Conservation (phyloP, 2,888 invertebrate genomes). For the Stratiomys singularior region DNA sequence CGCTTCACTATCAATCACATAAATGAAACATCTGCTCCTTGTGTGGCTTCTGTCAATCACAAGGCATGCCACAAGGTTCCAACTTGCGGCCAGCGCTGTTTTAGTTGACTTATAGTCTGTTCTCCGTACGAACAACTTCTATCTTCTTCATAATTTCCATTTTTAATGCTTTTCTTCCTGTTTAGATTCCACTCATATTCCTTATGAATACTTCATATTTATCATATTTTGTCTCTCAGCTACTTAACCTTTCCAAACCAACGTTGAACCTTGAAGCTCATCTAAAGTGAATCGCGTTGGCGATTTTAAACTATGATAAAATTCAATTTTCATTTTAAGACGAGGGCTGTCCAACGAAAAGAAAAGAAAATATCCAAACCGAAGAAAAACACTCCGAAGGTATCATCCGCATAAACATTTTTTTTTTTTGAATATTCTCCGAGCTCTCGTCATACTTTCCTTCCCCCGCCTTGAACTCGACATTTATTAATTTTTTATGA, state of each 20-base stretch:
- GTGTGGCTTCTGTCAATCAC: neutral
- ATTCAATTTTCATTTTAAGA: slow-evolving; percentile 34
- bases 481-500: slow-evolving; percentile 44
- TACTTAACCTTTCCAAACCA: slow-evolving; percentile 37
- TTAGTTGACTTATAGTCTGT: neutral
- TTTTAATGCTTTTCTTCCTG: slow-evolving; percentile 36
- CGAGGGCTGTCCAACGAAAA: neutral
- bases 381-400: neutral
- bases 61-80: neutral
- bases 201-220: slow-evolving; percentile 7
- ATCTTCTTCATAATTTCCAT: slow-evolving; percentile 22
- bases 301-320: slow-evolving; percentile 38
- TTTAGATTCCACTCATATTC: slow-evolving; percentile 17
- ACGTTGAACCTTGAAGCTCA: neutral
- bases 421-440: neutral
- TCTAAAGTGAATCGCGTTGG: neutral
- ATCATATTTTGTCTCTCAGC: slow-evolving; percentile 17
- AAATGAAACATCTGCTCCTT: neutral
- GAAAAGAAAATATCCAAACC: neutral
- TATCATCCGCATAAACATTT: no score
- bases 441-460: neutral
- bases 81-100: neutral
- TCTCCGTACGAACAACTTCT: neutral
- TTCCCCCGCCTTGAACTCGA: neutral
- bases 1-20: neutral